Evolutionary conservation across 2,797 vertebrate genomes (phyloP), one percentile per base, ranked within the genome.

Genomic region (Enteromius mattozi): DNA sequence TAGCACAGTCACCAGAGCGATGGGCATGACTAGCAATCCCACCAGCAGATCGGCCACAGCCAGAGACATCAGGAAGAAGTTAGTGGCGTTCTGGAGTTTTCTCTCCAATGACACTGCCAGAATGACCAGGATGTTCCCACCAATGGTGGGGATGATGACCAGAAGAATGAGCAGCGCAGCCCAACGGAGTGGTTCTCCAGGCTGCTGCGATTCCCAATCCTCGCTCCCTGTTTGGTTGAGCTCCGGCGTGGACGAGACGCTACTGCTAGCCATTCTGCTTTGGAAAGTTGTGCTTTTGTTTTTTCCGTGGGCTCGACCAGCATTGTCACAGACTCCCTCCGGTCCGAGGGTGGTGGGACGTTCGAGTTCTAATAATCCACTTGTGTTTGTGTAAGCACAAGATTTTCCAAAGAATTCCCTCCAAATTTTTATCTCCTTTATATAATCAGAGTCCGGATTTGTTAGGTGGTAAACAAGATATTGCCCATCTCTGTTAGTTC

Each of bases 1-100:
- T 86, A 99, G 94, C 88, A 99, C 94, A 4, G 96, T 97, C 85
- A 98, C 78, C 19, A 99, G 96, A 81, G 98, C 98, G 78, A 96
- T 95, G 2, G 98, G 98, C 98, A 99, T 99, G 93, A 99, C 97
- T 83, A 99, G 95, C 79, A 99, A 91, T 91, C 98, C 98, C 92
- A 99, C 98, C 10, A 99, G 95, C 90, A 99, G 92, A 88, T 99
- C 98, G 3, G 98, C 98, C 87, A 97, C 96, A 0, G 98, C 98
- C 88, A 99, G 93, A 1, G 98, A 99, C 77, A 97, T 99, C 88
- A 99, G 93, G 89, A 99, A 99, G 92, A 99, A 99, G 94, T 99
- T 99, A 80, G 97, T 99, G 81, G 98, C 98, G 9, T 98, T 98
- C 84, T 99, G 98, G 85, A 99, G 93, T 92, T 97, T 99, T 68